Evolutionary conservation across 1,140 invertebrate genomes (phyloP).

Genomic region (Cardiocondyla obscurior): DNA sequence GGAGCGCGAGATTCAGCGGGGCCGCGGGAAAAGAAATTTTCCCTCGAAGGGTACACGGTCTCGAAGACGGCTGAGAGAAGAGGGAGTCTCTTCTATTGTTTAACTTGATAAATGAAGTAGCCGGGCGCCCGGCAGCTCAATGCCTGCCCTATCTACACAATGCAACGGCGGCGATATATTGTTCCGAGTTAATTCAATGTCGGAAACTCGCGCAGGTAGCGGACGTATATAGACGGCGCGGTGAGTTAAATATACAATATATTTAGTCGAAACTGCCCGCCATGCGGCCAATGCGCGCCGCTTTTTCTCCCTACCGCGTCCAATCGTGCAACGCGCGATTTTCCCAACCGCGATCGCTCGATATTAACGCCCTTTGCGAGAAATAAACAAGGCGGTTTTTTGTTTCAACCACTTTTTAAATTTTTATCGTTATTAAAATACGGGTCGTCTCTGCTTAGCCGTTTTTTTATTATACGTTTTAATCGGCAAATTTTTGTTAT

Average conservation of each 20-base stretch:
- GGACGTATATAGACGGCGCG: constrained; percentile 5
- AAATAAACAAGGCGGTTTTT: not conserved
- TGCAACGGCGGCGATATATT: constrained; percentile 75
- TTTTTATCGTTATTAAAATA: no score
- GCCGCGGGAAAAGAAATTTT: constrained; percentile 16
- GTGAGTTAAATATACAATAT: constrained; percentile 46
- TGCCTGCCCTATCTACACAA: constrained; percentile 72
- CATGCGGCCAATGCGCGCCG: not conserved
- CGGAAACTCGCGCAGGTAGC: constrained; percentile 61
- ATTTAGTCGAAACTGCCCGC: constrained; percentile 28
- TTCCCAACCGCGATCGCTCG: not conserved
- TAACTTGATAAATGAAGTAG: constrained; percentile 81
- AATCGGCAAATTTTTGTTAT: not conserved
- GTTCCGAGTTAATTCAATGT: constrained; percentile 73
- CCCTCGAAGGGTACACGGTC: constrained; percentile 28
- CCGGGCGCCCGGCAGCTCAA: constrained; percentile 63
- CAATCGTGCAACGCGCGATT: not conserved
- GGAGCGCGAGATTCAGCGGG: not conserved
- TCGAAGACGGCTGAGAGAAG: not conserved
- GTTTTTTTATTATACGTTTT: no score
- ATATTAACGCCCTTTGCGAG: not conserved
- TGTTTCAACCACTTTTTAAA: not conserved
- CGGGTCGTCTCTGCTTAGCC: no score
- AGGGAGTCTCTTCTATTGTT: constrained; percentile 74
- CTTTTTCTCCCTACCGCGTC: not conserved